A percentile compares a stretch with the other conserved stretches of the same genome.
Conservation (phyloP, 35 echinoderm and acorn worm genomes). For the Ophiothrix spiculata region DNA sequence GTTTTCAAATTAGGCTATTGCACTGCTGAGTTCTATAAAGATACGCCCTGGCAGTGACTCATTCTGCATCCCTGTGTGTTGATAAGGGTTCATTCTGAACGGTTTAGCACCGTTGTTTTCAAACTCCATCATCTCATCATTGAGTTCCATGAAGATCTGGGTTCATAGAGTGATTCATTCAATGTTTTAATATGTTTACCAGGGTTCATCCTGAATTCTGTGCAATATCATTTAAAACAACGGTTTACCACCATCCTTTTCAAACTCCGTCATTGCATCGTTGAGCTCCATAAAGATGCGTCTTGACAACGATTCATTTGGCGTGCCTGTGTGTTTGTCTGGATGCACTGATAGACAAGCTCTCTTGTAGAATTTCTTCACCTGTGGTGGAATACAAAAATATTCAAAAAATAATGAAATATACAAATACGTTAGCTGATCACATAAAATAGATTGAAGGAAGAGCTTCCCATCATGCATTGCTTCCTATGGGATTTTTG, state of each 20-base stretch:
- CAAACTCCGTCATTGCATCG: constrained; percentile 91
- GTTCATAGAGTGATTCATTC: background rate
- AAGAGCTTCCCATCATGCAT: too few relatives aligned
- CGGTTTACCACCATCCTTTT: constrained; percentile 62
- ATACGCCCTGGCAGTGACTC: constrained; percentile 81
- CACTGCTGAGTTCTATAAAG: constrained; percentile 91
- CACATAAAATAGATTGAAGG: too few relatives aligned
- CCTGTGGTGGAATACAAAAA: too few relatives aligned
- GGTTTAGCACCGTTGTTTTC: constrained; percentile 78
- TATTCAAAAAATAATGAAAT: too few relatives aligned
- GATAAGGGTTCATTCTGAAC: constrained; percentile 78
- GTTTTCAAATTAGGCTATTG: constrained; percentile 86
- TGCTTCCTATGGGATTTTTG: too few relatives aligned
- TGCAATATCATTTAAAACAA: constrained; percentile 53
- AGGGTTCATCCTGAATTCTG: too few relatives aligned
- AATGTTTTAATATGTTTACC: background rate
- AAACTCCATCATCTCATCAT: constrained; percentile 76
- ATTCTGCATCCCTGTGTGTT: constrained; percentile 65
- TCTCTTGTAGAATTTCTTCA: constrained; percentile 90
- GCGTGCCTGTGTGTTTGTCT: constrained; percentile 82
- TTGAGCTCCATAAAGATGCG: constrained; percentile 96
- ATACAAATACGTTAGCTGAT: too few relatives aligned
- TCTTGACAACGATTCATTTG: constrained; percentile 77
- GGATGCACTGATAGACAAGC: constrained; percentile 87
- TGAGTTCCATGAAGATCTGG: background rate